Evolutionary conservation across 2,797 vertebrate species (phyloP), one percentile per base, ranked within the genome.

Genomic region (Amazona ochrocephala): DNA sequence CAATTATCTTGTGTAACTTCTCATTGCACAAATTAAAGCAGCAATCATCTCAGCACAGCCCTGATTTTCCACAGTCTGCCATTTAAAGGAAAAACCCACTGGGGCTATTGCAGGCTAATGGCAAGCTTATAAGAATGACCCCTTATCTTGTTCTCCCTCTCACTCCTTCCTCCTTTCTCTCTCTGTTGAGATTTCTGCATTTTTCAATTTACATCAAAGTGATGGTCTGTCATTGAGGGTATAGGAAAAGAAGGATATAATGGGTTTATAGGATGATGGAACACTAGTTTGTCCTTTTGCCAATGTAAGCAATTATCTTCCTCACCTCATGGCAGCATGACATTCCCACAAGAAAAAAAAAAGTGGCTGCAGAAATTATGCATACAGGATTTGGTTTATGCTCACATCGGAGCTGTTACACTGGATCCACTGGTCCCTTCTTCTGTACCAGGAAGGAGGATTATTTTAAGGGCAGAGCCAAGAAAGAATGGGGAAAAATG

Each of bases 1-100:
- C 94, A 96, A 95, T 97, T 96, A 95, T 88, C 92, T 87, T 87
- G 50, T 9, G 7, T 82, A 90, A 89, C 70, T 96, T 95, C 86
- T 83, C 77, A 75, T 15, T 79, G 85, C 87, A 94, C 87, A 92
- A 86, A 96, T 96, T 93, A 95, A 95, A 87, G 84, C 74, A 77
- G 83, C 5, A 10, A 8, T 9, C 67, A 89, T 93, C 90, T 91
- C 67, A 30, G 93, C 34, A 75, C 61, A 87, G 79, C 74, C 39
- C 84, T 87, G 62, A 92, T 95, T 91, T 91, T 89, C 71, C 81
- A 58, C 50, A 71, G 88, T 41, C 53, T 72, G 77, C 54, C 65
- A 93, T 91, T 91, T 74, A 72, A 91, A 95, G 85, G 56, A 47
- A 84, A 93, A 95, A 84, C 26, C 54, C 82, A 90, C 78, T 6